phyloP scores from a whole-genome alignment of 2,113 vertebrate genomes.

The Nicator chloris region DNA sequence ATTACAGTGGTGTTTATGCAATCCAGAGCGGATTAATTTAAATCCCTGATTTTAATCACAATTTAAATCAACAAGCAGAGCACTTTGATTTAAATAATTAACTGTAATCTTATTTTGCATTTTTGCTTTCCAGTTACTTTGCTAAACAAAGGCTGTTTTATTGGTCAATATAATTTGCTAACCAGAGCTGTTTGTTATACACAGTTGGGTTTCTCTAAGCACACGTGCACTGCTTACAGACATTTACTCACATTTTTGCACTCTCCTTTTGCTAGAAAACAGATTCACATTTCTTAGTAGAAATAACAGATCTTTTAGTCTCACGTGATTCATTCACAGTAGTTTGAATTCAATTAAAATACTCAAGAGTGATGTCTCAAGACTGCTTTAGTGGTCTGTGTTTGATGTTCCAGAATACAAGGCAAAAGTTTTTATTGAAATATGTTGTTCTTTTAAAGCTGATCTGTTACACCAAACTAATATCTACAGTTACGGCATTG shows the following conservation, averaged over 20 bases:
- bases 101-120: constrained; percentile 34
- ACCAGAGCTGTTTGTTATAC: not conserved
- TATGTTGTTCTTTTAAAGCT: not conserved
- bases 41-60: constrained; percentile 59
- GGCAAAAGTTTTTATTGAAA: not conserved
- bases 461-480: not conserved
- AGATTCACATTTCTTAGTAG: not conserved
- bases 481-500: not conserved
- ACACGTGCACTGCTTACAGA: not conserved
- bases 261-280: not conserved
- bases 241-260: not conserved
- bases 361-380: not conserved
- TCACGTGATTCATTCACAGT: not conserved
- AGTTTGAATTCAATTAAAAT: not conserved
- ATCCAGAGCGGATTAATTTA: constrained; percentile 42
- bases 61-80: constrained; percentile 44
- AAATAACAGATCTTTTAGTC: not conserved
- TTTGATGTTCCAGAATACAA: not conserved
- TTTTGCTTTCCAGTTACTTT: constrained; percentile 60
- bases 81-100: constrained; percentile 56
- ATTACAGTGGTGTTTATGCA: constrained; percentile 23
- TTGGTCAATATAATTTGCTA: constrained; percentile 22
- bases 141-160: constrained; percentile 39
- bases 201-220: not conserved
- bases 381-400: not conserved